Evolutionary conservation across 2,797 vertebrate species (phyloP).

Genomic region (Bradypodion pumilum): DNA sequence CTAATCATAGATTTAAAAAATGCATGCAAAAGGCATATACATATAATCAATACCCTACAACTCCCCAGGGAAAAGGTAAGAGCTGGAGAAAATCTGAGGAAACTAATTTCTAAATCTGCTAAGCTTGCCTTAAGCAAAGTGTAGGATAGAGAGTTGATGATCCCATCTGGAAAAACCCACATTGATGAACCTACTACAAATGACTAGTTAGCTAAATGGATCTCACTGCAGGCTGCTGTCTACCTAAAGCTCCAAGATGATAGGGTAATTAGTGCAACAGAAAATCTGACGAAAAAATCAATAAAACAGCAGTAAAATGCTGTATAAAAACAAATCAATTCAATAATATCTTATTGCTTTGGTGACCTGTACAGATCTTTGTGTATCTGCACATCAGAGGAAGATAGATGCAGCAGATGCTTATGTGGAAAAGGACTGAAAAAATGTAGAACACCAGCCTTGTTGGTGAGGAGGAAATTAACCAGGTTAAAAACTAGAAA

Average conservation of each 20-base stretch:
- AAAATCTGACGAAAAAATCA: background rate
- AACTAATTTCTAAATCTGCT: fast-evolving
- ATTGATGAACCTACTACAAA: background rate
- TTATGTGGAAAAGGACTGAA: background rate
- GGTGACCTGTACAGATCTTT: constrained; percentile 9
- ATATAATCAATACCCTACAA: constrained; percentile 14
- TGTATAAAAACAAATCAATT: constrained; percentile 14
- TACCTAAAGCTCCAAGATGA: background rate
- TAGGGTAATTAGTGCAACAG: background rate
- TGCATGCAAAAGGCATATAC: fast-evolving
- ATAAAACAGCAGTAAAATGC: background rate
- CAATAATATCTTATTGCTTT: background rate
- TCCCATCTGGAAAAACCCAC: constrained; percentile 3
- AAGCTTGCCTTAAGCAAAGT: background rate
- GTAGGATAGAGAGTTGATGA: background rate
- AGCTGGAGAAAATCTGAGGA: background rate
- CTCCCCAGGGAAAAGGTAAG: background rate
- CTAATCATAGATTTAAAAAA: background rate
- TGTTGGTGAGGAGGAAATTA: background rate
- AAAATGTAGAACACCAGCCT: fast-evolving
- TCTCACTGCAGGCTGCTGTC: constrained; percentile 6
- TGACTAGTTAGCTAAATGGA: background rate
- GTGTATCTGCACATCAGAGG: background rate
- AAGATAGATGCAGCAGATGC: background rate
- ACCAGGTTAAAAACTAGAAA: background rate